Base-by-base conservation (phyloP, 2,797 vertebrate species). In the Pterois miles region DNA sequence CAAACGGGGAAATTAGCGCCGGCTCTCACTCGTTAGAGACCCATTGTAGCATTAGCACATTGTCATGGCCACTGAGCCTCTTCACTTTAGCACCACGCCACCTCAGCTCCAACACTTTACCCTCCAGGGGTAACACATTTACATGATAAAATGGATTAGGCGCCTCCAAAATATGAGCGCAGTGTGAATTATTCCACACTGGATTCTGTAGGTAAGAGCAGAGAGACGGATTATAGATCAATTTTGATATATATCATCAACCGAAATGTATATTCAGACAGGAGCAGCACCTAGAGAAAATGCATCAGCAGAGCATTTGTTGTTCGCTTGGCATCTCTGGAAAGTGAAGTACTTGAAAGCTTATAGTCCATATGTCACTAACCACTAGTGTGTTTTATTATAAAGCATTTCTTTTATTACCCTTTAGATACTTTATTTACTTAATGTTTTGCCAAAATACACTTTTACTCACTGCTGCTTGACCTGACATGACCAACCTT, bases 1-100 rank as follows among this genome's bases (percentile, higher is more conserved):
- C 86, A 79, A 91, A 92, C 77, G 72, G 82, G 89, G 76, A 92
- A 86, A 94, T 91, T 94, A 93, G 87, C 90, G 43, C 89, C 77
- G 86, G 63, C 87, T 87, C 83, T 88, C 83, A 80, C 90, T 87
- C 75, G 78, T 92, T 89, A 92, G 76, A 87, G 72, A 83, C 65
- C 88, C 87, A 91, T 93, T 93, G 93, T 92, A 93, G 91, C 92
- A 93, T 95, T 95, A 94, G 85, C 91, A 91, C 91, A 86, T 89
- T 91, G 92, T 89, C 78, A 81, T 86, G 77, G 57, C 66, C 80
- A 6, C 83, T 86, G 84, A 88, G 87, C 78, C 88, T 74, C 72
- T 88, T 80, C 83, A 72, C 85, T 86, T 91, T 89, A 90, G 73
- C 87, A 4, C 84, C 2, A 53, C 34, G 64, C 31, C 85, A 65